Evolutionary conservation across 2,113 vertebrate genomes (phyloP), one percentile per base, ranked within the genome.

Genomic region (Picathartes gymnocephalus): DNA sequence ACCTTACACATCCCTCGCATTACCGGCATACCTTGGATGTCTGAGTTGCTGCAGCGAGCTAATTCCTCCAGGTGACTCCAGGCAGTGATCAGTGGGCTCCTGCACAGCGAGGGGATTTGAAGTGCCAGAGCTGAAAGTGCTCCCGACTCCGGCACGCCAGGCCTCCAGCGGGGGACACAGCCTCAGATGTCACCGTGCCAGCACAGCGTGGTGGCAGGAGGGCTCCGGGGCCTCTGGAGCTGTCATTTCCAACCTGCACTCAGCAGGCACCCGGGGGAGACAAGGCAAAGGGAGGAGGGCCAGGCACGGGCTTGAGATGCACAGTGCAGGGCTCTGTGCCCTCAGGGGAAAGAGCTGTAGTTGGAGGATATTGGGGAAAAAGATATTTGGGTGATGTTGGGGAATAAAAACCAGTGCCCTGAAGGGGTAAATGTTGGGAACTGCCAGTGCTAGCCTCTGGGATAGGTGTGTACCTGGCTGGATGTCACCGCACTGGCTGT

Each of bases 1-100:
- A 97, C 96, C 96, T 95, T 37, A 17, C 93, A 81, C 95, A 86
- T 97, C 97, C 94, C 93, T 78, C 86, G 9, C 95, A 82, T 95
- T 96, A 95, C 60, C 69, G 7, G 87, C 74, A 82, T 92, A 87
- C 81, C 82, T 91, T 35, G 96, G 90, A 70, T 96, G 92, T 89
- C 81, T 61, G 10, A 65, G 95, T 50, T 35, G 88, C 96, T n/a
- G 93, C 94, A 92, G 95, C 3, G 84, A 95, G 86, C 81, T 92
- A 47, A 88, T 95, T 96, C 95, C 65, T 88, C 51, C 96, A 95
- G 96, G 96, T 94, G 94, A 95, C 93, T 95, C 40, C 95, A 89
- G 94, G 91, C 90, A 88, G 94, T 11, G 12, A 30, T 94, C 73
- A 96, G 79, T 77, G 93, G 93, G 94, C 94, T 94, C 73, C 69